Conservation (phyloP, 30 jellyfish, hydroid and myxozoan genomes). For the Hydractinia echinata region DNA sequence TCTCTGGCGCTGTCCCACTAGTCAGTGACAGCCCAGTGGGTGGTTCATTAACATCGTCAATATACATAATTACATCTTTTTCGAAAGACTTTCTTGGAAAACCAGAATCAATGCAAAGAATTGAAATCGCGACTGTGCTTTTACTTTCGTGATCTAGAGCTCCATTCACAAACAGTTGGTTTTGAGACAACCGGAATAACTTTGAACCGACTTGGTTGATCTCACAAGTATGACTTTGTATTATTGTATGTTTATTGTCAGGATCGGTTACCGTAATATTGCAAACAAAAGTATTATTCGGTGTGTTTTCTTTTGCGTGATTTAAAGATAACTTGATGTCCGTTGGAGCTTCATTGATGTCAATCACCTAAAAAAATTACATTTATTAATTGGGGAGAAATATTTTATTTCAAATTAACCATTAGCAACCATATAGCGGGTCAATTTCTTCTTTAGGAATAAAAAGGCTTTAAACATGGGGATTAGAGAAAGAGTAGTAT, state of each 20-base stretch:
- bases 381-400: too few relatives aligned
- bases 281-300: slow-evolving; percentile 49
- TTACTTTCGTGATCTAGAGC: not conserved
- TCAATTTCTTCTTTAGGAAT: too few relatives aligned
- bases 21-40: slow-evolving; percentile 48
- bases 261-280: slow-evolving; percentile 62
- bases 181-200: not conserved
- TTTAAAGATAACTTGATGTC: slow-evolving; percentile 30
- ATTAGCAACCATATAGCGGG: too few relatives aligned
- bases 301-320: slow-evolving; percentile 50
- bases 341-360: slow-evolving; percentile 82
- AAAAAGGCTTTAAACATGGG: too few relatives aligned
- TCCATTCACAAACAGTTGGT: not conserved
- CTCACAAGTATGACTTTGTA: slow-evolving; percentile 25
- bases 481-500: too few relatives aligned
- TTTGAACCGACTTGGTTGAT: not conserved
- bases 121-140: not conserved
- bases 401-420: too few relatives aligned
- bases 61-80: slow-evolving; percentile 25
- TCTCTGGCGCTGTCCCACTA: slow-evolving; percentile 40
- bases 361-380: slow-evolving; percentile 35
- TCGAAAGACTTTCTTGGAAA: slow-evolving; percentile 39
- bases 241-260: slow-evolving; percentile 38
- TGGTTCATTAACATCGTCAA: slow-evolving; percentile 67
- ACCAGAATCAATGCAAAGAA: slow-evolving; percentile 57